Conservation (phyloP, 2,888 invertebrate species). For the Coelopa pilipes region DNA sequence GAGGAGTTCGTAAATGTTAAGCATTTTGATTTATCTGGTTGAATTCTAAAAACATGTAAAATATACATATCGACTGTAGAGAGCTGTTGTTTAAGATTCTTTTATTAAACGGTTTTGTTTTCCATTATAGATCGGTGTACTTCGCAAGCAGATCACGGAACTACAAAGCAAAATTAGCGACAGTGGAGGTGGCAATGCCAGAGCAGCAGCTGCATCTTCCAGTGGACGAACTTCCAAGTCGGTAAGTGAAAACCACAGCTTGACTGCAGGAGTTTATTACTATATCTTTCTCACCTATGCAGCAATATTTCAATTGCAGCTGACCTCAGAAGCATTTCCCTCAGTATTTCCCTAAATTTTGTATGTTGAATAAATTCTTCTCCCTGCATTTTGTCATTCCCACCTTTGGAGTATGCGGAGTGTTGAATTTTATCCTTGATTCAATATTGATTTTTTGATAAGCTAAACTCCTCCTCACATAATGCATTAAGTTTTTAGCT, state of each 20-base stretch:
- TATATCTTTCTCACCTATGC: background rate
- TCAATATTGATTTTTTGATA: conserved; percentile 34
- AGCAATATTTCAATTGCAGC: background rate
- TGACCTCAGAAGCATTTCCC: background rate
- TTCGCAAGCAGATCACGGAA: conserved; percentile 64
- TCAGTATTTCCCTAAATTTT: background rate
- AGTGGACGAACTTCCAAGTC: conserved; percentile 54
- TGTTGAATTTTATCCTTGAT: conserved; percentile 28
- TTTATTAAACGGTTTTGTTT: background rate
- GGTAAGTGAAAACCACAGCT: conserved; percentile 53
- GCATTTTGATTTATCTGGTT: too few species aligned
- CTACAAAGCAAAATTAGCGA: conserved; percentile 58
- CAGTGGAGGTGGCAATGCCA: conserved; percentile 46
- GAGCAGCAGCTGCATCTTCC: conserved; percentile 34
- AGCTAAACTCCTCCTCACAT: background rate
- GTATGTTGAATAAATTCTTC: background rate
- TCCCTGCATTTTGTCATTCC: background rate
- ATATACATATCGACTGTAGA: too few species aligned
- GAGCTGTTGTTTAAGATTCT: too few species aligned
- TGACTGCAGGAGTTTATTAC: background rate
- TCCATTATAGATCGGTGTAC: conserved; percentile 62
- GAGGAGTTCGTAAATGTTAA: too few species aligned
- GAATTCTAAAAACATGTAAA: too few species aligned
- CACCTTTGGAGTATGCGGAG: background rate
- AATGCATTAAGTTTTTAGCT: background rate